Evolutionary conservation across 2,888 invertebrate species (phyloP).

Genomic region (Xylota segnis): DNA sequence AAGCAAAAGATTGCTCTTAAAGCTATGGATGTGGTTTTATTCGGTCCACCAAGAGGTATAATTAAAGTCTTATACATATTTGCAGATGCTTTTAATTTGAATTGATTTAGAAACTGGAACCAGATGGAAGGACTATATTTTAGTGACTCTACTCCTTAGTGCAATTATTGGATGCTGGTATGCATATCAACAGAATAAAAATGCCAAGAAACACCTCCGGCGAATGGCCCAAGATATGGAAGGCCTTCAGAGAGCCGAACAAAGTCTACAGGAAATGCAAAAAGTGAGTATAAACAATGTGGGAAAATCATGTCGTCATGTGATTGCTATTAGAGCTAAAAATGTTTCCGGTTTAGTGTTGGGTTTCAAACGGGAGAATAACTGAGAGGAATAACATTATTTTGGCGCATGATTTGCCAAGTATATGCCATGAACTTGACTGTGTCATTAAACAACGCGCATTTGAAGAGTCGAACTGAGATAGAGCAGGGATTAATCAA

Average conservation of each 20-base stretch:
- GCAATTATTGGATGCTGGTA: conserved; percentile 96
- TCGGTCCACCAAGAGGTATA: conserved; percentile 98
- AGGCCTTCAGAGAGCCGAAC: conserved; percentile 94
- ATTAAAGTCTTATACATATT: background rate
- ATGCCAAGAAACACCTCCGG: conserved; percentile 93
- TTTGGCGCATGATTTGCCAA: conserved; percentile 17
- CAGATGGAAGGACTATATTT: conserved; percentile 94
- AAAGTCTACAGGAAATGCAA: conserved; percentile 94
- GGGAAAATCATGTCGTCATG: conserved; percentile 44
- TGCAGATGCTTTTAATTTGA: conserved; percentile 12
- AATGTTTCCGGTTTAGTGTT: conserved; percentile 56
- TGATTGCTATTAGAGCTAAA: conserved; percentile 45
- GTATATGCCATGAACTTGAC: conserved; percentile 42
- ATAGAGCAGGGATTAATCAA: conserved; percentile 10
- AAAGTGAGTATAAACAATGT: conserved; percentile 83
- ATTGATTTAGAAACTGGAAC: conserved; percentile 88
- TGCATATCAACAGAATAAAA: conserved; percentile 95
- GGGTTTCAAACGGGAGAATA: conserved; percentile 26
- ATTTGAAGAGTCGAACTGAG: background rate
- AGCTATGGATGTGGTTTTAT: conserved; percentile 99
- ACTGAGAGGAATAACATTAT: background rate
- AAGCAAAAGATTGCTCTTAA: conserved; percentile 98
- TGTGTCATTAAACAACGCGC: conserved; percentile 15
- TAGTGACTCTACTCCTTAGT: conserved; percentile 92
- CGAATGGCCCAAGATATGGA: conserved; percentile 98